These are phyloP conservation scores for Apotomis capreana DNA, from an alignment of 2,888 invertebrate species.

Conservation along the genomic window DNA sequence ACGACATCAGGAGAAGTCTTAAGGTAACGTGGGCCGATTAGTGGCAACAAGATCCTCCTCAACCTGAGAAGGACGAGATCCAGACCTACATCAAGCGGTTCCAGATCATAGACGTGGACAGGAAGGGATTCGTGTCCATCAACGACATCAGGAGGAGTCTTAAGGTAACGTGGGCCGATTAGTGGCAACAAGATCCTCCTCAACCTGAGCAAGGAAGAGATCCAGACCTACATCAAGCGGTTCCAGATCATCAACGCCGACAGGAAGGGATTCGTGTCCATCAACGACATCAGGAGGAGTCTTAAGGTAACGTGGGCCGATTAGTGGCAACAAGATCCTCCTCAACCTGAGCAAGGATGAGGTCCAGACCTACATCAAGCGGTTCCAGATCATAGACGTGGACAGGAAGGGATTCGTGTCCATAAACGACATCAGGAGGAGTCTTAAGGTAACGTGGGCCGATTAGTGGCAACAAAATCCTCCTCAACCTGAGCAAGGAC, in stretches of 20 bases:
- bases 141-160: constrained; percentile 98
- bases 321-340: constrained; percentile 91
- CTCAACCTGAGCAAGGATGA: constrained; percentile 96
- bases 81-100: constrained; percentile 97
- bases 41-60: constrained; percentile 94
- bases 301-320: constrained; percentile 88
- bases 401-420: constrained; percentile 99
- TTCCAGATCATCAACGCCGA: constrained; percentile 98
- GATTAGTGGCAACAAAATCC: constrained; percentile 88
- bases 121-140: constrained; percentile 98
- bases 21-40: constrained; percentile 85
- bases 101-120: constrained; percentile 96
- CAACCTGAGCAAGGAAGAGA: constrained; percentile 95
- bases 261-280: constrained; percentile 98
- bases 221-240: constrained; percentile 95
- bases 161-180: constrained; percentile 85
- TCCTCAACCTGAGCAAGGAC: constrained; percentile 94
- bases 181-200: constrained; percentile 93
- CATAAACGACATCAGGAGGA: constrained; percentile 97
- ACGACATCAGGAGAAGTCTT: constrained; percentile 96
- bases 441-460: constrained; percentile 90
- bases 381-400: constrained; percentile 97
- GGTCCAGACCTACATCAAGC: constrained; percentile 95
- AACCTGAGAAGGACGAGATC: constrained; percentile 97
- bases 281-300: constrained; percentile 97